Evolutionary conservation across 2,113 vertebrate genomes (phyloP).

Genomic region (Notiomystis cincta): DNA sequence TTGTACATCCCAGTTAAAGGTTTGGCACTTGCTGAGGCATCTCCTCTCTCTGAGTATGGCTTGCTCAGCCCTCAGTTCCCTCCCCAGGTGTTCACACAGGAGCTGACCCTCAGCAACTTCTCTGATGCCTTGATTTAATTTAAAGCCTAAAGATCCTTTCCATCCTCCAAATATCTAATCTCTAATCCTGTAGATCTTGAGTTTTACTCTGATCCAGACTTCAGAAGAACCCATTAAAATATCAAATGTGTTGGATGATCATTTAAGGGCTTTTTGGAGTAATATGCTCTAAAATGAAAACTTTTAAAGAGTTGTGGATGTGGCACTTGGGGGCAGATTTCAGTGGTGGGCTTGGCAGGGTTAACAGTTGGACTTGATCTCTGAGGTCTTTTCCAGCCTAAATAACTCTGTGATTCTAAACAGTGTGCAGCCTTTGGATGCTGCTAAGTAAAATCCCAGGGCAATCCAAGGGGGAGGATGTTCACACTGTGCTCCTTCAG

Average conservation of each 20-base stretch:
- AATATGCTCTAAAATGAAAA: not conserved
- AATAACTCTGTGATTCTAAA: not conserved
- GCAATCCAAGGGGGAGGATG: not conserved
- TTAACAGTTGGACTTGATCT: not conserved
- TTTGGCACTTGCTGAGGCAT: not conserved
- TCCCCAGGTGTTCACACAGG: accelerated
- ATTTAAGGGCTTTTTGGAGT: not conserved
- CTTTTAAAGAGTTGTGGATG: accelerated
- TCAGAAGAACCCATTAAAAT: not conserved
- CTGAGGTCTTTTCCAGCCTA: not conserved
- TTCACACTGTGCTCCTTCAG: accelerated
- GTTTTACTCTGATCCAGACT: not conserved
- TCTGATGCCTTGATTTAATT: not conserved
- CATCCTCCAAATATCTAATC: not conserved
- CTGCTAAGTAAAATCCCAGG: not conserved
- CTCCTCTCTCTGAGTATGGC: not conserved
- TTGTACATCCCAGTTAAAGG: not conserved
- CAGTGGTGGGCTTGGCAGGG: not conserved
- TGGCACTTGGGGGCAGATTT: not conserved
- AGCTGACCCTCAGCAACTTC: not conserved
- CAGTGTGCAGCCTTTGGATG: not conserved
- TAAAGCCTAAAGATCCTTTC: not conserved
- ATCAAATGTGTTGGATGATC: no score
- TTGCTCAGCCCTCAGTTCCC: not conserved
- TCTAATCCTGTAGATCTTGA: not conserved